Conservation (phyloP, 2,113 vertebrate genomes). For the Myrmecophaga tridactyla region DNA sequence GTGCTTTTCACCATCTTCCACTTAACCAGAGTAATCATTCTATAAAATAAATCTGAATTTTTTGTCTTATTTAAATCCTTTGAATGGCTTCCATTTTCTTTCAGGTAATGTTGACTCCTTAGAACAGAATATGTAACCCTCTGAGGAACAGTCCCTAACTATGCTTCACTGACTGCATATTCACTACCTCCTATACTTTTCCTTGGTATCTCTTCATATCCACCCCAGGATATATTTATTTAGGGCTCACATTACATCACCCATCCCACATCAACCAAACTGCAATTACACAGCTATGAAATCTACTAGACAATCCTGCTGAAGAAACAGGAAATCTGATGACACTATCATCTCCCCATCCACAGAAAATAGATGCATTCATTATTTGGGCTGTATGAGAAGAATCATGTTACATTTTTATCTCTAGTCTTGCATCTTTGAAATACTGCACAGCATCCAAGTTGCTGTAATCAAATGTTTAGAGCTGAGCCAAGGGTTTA, state of each 20-base stretch:
- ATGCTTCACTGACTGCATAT: neutral
- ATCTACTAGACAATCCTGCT: neutral
- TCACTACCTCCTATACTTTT: neutral
- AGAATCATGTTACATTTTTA: neutral
- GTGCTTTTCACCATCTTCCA: neutral
- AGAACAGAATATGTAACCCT: neutral
- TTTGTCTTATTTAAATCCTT: neutral
- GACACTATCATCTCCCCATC: neutral
- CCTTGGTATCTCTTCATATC: neutral
- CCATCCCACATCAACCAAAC: fast-evolving
- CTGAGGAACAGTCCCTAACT: neutral
- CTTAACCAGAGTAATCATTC: neutral
- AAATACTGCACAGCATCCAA: neutral
- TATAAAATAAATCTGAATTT: neutral
- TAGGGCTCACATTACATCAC: neutral
- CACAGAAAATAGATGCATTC: neutral
- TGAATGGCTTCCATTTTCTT: neutral
- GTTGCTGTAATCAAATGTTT: neutral
- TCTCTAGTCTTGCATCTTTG: neutral
- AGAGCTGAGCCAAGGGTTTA: too few species aligned
- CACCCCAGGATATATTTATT: neutral
- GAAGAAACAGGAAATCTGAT: neutral
- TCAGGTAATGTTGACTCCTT: neutral
- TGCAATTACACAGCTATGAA: neutral
- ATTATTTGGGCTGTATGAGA: neutral